Base-by-base conservation (phyloP, 2,888 invertebrate species). In the Acleris literana region DNA sequence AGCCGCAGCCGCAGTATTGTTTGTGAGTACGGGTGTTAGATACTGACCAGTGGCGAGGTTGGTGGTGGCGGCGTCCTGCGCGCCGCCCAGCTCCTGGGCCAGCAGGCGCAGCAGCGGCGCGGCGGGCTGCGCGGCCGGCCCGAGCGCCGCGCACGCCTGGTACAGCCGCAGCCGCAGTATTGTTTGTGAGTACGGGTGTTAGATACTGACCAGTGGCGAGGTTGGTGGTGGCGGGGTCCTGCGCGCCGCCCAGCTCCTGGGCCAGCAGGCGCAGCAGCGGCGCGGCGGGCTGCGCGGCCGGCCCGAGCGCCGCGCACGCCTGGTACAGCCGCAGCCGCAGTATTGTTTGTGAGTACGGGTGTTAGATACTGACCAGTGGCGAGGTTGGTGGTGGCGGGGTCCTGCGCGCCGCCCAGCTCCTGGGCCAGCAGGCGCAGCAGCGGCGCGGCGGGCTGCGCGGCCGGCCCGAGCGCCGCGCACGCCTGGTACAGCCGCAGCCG, bases 181-280 rank as follows among this genome's bases (percentile, higher is more conserved):
- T n/a, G n/a, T n/a, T n/a, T n/a, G n/a, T n/a, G n/a, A n/a, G n/a
- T n/a, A n/a, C n/a, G n/a, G n/a, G n/a, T n/a, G n/a, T n/a, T n/a
- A n/a, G n/a, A 33, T 11, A 11, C 3, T 33, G 33, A 83, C 84
- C 84, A 1, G 83, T 84, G n/a, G 87, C 86, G 0, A 86, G 82
- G 96, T 98, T 98, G 75, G 97, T 97, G 13, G 98, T 97, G 22
- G 96, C 96, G 83, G 98, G 98, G 83, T 99, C 99, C 0, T 98
- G 96, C 17, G 99, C 90, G 0, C 99, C 99, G 0, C 99, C 99
- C 76, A 99, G 96, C 86, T 99, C 99, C 0, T 98, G 97, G 6
- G 97, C 99, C 56, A 99, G 93, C 94, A 99, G 97, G 74, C 98
- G 93, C 69, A 99, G 90, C 60, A 99, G 93, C 79, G 97, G 96